Percentiles rank a stretch among this genome's conserved stretches.
phyloP scores from a whole-genome alignment of 2,888 invertebrate species.

The Dicranocentrus wangi region DNA sequence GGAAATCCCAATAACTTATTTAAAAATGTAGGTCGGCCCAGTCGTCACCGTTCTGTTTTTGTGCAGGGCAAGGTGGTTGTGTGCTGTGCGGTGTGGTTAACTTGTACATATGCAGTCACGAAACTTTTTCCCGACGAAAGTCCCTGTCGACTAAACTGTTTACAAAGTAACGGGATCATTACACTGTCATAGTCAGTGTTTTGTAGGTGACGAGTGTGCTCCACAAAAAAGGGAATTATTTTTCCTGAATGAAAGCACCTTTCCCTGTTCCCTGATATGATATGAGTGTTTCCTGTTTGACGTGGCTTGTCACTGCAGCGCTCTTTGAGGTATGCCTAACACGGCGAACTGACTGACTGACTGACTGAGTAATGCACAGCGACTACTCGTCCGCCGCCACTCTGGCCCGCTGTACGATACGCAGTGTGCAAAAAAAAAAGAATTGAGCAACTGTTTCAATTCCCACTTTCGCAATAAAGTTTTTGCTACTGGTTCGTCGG shows the following conservation, averaged over 20 bases:
- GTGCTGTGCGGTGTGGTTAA: too few species aligned
- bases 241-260: background rate
- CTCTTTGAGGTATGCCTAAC: background rate
- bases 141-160: background rate
- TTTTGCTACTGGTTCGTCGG: background rate
- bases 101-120: background rate
- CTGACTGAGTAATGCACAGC: background rate
- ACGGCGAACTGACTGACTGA: background rate
- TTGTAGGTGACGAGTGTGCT: background rate
- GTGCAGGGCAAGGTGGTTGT: too few species aligned
- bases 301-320: background rate
- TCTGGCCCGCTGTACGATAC: too few species aligned
- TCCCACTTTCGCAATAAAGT: background rate
- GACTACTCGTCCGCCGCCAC: background rate
- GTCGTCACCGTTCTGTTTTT: background rate
- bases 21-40: slow-evolving; percentile 1
- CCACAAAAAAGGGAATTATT: background rate
- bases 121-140: background rate
- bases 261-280: background rate
- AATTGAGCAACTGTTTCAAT: background rate
- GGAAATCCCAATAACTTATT: slow-evolving; percentile 1
- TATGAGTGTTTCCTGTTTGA: background rate
- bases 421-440: too few species aligned
- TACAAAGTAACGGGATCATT: background rate
- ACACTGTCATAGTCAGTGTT: background rate